phyloP scores from a whole-genome alignment of 2,888 invertebrate genomes.

The Scaptomyza polygonia region DNA sequence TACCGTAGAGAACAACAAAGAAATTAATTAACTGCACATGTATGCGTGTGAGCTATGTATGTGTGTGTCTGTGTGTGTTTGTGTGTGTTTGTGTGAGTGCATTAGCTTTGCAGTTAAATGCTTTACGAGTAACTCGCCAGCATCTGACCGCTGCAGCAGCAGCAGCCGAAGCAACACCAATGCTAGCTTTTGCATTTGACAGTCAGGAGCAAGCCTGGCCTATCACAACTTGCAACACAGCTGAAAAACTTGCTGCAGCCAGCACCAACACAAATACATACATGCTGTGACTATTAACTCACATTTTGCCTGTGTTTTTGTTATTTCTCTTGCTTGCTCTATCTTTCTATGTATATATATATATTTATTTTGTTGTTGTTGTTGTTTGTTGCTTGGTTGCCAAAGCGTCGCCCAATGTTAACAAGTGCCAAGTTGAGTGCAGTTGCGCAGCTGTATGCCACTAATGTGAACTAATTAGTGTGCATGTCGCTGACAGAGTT shows the following conservation, averaged over 20 bases:
- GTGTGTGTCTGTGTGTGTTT: constrained; percentile 58
- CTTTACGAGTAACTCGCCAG: constrained; percentile 62
- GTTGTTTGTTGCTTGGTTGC: constrained; percentile 8
- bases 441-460: constrained; percentile 54
- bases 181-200: constrained; percentile 68
- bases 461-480: constrained; percentile 77
- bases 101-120: constrained; percentile 77
- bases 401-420: constrained; percentile 56
- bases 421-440: constrained; percentile 69
- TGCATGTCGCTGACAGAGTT: constrained; percentile 73
- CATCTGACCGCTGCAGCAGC: constrained; percentile 43
- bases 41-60: constrained; percentile 44
- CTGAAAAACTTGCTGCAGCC: constrained; percentile 52
- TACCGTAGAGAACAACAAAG: constrained; percentile 79
- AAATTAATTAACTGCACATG: constrained; percentile 78
- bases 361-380: neutral
- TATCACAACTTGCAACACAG: constrained; percentile 43
- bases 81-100: constrained; percentile 59
- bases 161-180: constrained; percentile 27
- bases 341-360: neutral
- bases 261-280: constrained; percentile 27
- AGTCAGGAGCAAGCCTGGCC: constrained; percentile 60
- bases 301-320: constrained; percentile 62
- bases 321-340: constrained; percentile 11
- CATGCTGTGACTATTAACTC: constrained; percentile 62